Evolutionary conservation across 2,888 invertebrate species (phyloP).

Genomic region (Psococerastis gibbosa): DNA sequence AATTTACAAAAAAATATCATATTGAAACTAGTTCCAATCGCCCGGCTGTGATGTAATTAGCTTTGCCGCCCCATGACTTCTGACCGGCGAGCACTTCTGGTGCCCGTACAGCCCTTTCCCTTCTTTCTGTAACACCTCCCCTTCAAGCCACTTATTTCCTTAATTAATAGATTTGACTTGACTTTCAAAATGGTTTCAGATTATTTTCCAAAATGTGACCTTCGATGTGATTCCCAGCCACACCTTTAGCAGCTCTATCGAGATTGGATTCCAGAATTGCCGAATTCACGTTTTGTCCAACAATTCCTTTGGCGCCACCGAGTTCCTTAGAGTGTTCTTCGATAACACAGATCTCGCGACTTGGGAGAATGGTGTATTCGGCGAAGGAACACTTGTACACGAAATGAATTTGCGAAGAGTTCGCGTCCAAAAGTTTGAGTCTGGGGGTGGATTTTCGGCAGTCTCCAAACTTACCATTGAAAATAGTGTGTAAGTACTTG

Average conservation of each 20-base stretch:
- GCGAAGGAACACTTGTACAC: constrained; percentile 37
- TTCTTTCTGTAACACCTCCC: constrained; percentile 1
- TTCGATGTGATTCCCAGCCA: constrained; percentile 37
- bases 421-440: constrained; percentile 33
- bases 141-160: constrained; percentile 6
- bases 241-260: constrained; percentile 42
- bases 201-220: constrained; percentile 39
- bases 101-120: too few relatives aligned
- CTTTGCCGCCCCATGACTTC: too few relatives aligned
- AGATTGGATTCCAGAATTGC: constrained; percentile 24
- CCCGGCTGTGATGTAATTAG: too few relatives aligned
- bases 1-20: too few relatives aligned
- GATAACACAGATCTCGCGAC: constrained; percentile 38
- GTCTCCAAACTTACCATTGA: constrained; percentile 42
- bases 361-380: constrained; percentile 43
- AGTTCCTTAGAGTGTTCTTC: constrained; percentile 39
- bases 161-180: too few relatives aligned
- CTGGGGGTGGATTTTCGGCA: constrained; percentile 41
- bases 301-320: constrained; percentile 46
- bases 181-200: constrained; percentile 39
- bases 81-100: too few relatives aligned
- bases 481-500: too few relatives aligned
- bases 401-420: constrained; percentile 39
- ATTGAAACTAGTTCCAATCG: too few relatives aligned
- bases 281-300: constrained; percentile 35